Base-by-base conservation (phyloP, 1,140 invertebrate species). In the Trinorchestia longiramus region DNA sequence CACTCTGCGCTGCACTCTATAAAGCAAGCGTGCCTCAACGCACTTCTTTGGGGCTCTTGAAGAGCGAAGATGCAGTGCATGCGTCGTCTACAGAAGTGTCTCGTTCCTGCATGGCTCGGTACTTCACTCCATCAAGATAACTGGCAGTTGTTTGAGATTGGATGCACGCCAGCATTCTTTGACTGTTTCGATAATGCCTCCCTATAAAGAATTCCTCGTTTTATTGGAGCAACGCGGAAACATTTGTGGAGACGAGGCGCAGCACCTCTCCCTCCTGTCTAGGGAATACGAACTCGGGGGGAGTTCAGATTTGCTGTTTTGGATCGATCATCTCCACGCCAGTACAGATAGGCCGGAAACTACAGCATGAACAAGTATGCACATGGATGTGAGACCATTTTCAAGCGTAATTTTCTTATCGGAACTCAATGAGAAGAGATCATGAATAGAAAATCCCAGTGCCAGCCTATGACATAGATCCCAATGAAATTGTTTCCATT, bases 111-210 rank as follows among this genome's bases (percentile, higher is more conserved):
- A 77, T 23, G 15, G 36, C 62, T 77, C n/a, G 88, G 41, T 42
- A 15, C 92, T 94, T 94, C 92, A 94, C 43, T 94, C 92, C 43
- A 94, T 94, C 92, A 45, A 94, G 92, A 47, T 8, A 94, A 94
- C 92, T 45, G 92, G 43, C 92, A 6, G 19, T 94, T 94, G 92
- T 47, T 94, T 47, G 43, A 8, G 92, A 94, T 94, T 94, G 92
- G 92, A 94, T 47, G 92, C 92, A 94, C 41, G 43, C 41, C 43
- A 94, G 41, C 44, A 94, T 47, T 47, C 44, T 42, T 40, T 40
- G 43, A 94, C 36, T 43, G 92, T 44, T 90, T 47, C 92, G 92
- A 47, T 94, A 94, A 94, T 94, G 43, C 44, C 11, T 11, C 3
- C 6, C 43, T 1, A 94, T 94, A 94, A 94, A 45, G 92, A 41